Base-by-base conservation (phyloP, 2,888 invertebrate genomes). In the Tinea pellionella region DNA sequence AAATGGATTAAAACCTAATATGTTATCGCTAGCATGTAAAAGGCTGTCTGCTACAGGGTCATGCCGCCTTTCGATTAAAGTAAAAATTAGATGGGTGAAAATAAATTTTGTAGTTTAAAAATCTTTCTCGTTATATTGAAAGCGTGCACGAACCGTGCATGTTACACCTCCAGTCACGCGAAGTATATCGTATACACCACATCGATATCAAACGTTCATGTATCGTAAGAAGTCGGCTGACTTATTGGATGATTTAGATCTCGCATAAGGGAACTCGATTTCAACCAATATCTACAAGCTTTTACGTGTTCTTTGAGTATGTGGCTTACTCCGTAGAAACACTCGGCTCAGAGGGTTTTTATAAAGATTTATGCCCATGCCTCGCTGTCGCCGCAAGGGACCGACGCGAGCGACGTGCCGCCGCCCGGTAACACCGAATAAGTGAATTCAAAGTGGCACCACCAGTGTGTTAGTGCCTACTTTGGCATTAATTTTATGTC, bases 401-500 rank as follows among this genome's bases (percentile, higher is more conserved):
- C 47, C 47, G 47, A 47, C 47, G 47, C 13, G 47, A n/a, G n/a
- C n/a, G n/a, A n/a, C n/a, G n/a, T n/a, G n/a, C n/a, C n/a, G n/a
- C n/a, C n/a, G n/a, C n/a, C 47, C 47, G 47, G 47, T 47, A 47
- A 15, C 47, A 16, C 15, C 47, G 47, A 47, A 47, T 47, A 47
- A 47, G 47, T 47, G 47, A 47, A 47, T 47, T 47, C 47, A 47
- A 47, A 47, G 47, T 47, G 15, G 15, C 47, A 47, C 13, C 37
- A 16, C n/a, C 47, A 47, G 12, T 16, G 47, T 47, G 8, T 47
- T 47, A 47, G 47, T 47, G 9, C 47, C 15, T 47, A 47, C 47
- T 47, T 47, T 47, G 47, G 47, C 47, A 47, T 47, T 47, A 47
- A 47, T 47, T 47, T 47, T 47, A 47, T 47, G 47, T 47, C 8